These are phyloP conservation scores for Tetragnatha versicolor DNA, from an alignment of 1,140 invertebrate species.

Conservation along the genomic window DNA sequence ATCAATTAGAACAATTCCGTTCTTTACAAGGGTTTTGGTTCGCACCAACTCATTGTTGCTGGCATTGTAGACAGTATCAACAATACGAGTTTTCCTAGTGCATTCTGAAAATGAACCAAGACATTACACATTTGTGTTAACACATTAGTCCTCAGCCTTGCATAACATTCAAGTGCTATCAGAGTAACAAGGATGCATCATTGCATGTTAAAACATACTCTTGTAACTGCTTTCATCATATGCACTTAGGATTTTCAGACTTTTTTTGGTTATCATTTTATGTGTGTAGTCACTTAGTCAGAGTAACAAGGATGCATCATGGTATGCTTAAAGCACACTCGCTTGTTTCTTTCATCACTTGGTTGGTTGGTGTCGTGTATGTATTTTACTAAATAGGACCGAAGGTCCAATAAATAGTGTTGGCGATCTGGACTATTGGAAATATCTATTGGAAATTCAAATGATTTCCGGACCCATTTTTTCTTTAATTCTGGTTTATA, in stretches of 20 bases:
- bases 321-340: too few species aligned
- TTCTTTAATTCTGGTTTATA: too few species aligned
- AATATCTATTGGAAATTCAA: too few species aligned
- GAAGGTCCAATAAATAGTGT: too few species aligned
- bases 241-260: neutral
- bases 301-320: too few species aligned
- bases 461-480: too few species aligned
- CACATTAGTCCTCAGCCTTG: neutral
- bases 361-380: too few species aligned
- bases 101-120: conserved; percentile 67
- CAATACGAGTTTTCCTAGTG: conserved; percentile 95
- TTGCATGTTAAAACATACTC: neutral
- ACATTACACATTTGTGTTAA: neutral
- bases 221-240: neutral
- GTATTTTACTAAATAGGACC: too few species aligned
- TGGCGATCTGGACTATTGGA: too few species aligned
- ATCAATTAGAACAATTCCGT: conserved; percentile 96
- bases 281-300: too few species aligned
- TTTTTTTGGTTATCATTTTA: too few species aligned
- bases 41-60: conserved; percentile 98
- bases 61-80: conserved; percentile 99
- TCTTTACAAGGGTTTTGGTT: conserved; percentile 99
- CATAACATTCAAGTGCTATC: neutral
- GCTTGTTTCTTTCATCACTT: too few species aligned
- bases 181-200: neutral